phyloP scores from a whole-genome alignment of 2,797 vertebrate species.

The Orestias chungarensis region DNA sequence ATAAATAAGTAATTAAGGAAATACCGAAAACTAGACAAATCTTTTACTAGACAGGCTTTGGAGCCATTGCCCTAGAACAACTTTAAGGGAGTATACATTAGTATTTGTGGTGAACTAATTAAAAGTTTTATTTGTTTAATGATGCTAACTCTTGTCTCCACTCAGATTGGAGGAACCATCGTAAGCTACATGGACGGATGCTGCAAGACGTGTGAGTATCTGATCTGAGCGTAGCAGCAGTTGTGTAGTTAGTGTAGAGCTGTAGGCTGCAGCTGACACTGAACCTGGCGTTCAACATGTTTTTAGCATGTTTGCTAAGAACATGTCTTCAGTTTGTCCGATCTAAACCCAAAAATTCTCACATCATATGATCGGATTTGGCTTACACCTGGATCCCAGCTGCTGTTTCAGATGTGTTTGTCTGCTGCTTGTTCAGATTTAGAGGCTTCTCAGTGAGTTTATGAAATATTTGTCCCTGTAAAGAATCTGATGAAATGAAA shows the following conservation, averaged over 20 bases:
- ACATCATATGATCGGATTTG: conserved; percentile 26
- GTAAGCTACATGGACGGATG: conserved; percentile 95
- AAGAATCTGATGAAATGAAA: conserved; percentile 59
- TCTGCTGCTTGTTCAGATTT: conserved; percentile 54
- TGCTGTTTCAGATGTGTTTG: conserved; percentile 33
- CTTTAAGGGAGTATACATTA: neutral
- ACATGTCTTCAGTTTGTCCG: conserved; percentile 60
- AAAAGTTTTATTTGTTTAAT: neutral
- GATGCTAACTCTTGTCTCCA: conserved; percentile 24
- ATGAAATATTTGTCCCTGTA: conserved; percentile 53
- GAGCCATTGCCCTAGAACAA: neutral
- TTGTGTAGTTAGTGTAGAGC: conserved; percentile 62
- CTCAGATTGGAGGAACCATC: conserved; percentile 88
- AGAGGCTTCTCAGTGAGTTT: conserved; percentile 66
- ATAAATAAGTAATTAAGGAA: neutral
- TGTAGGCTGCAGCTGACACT: conserved; percentile 65
- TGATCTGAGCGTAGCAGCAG: conserved; percentile 33
- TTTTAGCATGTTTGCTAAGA: conserved; percentile 66
- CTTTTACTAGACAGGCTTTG: neutral
- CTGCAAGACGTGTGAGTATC: conserved; percentile 96
- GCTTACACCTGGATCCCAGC: conserved; percentile 27
- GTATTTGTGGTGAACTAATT: neutral
- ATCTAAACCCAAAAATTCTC: conserved; percentile 38
- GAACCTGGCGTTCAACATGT: conserved; percentile 65
- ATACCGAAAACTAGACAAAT: too few species aligned